phyloP scores from a whole-genome alignment of 2,797 vertebrate species.

The Labeo calbasu region DNA sequence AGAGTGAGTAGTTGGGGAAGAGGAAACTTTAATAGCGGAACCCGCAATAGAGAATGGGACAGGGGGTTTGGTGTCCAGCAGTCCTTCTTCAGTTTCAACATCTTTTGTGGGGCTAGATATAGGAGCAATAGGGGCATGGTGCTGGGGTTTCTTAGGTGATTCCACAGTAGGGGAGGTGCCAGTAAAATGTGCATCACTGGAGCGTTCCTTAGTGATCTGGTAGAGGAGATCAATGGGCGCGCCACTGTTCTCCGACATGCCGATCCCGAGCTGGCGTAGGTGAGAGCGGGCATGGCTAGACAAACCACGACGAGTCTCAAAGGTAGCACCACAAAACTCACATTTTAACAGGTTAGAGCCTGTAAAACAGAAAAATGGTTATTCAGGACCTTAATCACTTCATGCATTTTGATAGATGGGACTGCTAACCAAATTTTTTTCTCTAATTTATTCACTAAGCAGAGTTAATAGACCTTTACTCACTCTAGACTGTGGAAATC shows the following conservation, averaged over 20 bases:
- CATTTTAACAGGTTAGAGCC: slow-evolving; percentile 76
- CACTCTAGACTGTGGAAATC: not conserved
- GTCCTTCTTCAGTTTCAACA: slow-evolving; percentile 71
- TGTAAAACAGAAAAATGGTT: slow-evolving; percentile 23
- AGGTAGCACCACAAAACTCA: slow-evolving; percentile 86
- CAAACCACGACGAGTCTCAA: slow-evolving; percentile 87
- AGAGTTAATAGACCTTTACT: not conserved
- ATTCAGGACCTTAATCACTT: not conserved
- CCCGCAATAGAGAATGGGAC: slow-evolving; percentile 69
- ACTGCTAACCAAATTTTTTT: not conserved
- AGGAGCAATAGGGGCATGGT: slow-evolving; percentile 30
- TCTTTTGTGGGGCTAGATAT: slow-evolving; percentile 59
- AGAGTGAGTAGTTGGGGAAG: slow-evolving; percentile 70
- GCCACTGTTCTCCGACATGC: slow-evolving; percentile 87
- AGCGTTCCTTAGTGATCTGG: slow-evolving; percentile 86
- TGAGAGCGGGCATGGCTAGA: slow-evolving; percentile 92
- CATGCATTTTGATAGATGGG: slow-evolving; percentile 9
- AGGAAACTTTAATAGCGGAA: slow-evolving; percentile 66
- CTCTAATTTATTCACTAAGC: not conserved
- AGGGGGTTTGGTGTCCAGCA: slow-evolving; percentile 67
- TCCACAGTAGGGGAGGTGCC: slow-evolving; percentile 51
- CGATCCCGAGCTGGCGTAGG: slow-evolving; percentile 88
- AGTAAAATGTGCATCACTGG: slow-evolving; percentile 65
- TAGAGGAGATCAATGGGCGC: slow-evolving; percentile 89
- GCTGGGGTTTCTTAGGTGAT: slow-evolving; percentile 71